Percentiles rank a stretch among this genome's conserved stretches.
Conservation (phyloP, 2,888 invertebrate genomes). For the Tipula vernalis region DNA sequence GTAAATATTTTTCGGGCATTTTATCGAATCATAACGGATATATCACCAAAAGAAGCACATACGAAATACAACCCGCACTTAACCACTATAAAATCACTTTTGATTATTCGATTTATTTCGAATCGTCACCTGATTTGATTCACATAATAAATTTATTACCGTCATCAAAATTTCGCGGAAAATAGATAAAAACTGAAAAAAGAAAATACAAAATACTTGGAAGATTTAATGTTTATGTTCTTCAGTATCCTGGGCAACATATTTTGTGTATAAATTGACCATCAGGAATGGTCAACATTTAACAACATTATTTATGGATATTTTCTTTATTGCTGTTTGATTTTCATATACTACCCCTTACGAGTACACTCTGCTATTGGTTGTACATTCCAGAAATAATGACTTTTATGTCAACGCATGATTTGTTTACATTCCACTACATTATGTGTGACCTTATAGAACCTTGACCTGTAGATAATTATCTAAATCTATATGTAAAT, state of each 20-base stretch:
- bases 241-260: not conserved
- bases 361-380: not conserved
- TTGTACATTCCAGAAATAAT: not conserved
- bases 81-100: not conserved
- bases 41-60: not conserved
- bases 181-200: not conserved
- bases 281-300: not conserved
- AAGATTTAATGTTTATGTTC: not conserved
- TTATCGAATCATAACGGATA: not conserved
- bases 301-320: not conserved
- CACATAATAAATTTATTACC: not conserved
- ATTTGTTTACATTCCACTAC: not conserved
- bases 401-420: not conserved
- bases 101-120: not conserved
- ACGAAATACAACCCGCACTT: not conserved
- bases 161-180: not conserved
- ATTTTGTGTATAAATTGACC: not conserved
- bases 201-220: not conserved
- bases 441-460: not conserved
- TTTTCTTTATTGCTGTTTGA: not conserved
- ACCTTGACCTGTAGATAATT: not conserved
- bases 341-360: not conserved
- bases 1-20: not conserved
- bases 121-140: not conserved
- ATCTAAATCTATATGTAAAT: too few relatives aligned